phyloP scores from a whole-genome alignment of 2,797 vertebrate genomes.

The Peromyscus eremicus region DNA sequence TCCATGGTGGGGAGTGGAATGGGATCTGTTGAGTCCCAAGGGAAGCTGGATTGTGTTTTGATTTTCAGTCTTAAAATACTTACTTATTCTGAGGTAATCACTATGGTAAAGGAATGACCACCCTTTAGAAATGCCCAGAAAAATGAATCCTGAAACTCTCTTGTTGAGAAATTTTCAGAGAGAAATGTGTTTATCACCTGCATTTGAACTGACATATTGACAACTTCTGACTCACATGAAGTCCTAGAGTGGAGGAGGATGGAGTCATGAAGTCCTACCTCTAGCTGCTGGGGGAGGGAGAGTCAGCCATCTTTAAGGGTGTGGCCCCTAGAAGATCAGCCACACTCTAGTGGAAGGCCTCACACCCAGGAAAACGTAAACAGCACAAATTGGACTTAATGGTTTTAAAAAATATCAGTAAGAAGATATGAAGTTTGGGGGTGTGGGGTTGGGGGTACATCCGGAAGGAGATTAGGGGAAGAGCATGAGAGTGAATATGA shows the following conservation, averaged over 20 bases:
- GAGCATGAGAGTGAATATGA: not conserved
- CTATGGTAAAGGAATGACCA: not conserved
- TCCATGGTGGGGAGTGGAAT: not conserved
- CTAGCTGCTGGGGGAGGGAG: not conserved
- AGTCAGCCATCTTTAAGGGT: not conserved
- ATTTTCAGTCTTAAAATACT: not conserved
- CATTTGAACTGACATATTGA: slow-evolving; percentile 32
- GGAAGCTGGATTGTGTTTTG: not conserved
- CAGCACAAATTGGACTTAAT: not conserved
- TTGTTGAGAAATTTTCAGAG: not conserved
- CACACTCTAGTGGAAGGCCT: no score
- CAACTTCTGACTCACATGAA: not conserved
- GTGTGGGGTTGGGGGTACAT: no score
- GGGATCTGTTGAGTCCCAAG: not conserved
- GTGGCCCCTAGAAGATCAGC: no score
- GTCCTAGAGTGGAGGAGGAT: not conserved
- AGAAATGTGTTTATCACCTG: not conserved
- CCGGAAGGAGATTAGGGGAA: not conserved
- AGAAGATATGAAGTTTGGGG: not conserved
- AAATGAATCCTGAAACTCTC: slow-evolving; percentile 29
- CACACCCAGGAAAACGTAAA: no score
- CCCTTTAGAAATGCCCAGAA: slow-evolving; percentile 20
- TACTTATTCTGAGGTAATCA: slow-evolving; percentile 36
- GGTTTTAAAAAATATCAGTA: not conserved
- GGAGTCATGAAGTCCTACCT: not conserved